Evolutionary conservation across 2,888 invertebrate species (phyloP).

Genomic region (Alviniconcha strummeri): DNA sequence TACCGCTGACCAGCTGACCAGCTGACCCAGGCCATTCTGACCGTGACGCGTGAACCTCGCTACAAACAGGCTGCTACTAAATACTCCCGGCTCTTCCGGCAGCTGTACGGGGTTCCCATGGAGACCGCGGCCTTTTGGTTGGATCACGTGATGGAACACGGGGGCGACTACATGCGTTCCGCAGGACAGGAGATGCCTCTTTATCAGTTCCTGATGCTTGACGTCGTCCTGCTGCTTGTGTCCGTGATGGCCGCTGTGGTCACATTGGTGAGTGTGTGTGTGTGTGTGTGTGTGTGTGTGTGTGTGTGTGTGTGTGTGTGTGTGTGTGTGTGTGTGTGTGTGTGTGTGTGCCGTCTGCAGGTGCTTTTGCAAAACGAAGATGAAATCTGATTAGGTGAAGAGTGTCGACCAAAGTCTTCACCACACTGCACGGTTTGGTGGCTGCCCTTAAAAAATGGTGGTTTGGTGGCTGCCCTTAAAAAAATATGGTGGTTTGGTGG

Average conservation of each 20-base stretch:
- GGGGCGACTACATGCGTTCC: slow-evolving; percentile 47
- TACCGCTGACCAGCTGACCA: neutral
- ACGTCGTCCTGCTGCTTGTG: slow-evolving; percentile 35
- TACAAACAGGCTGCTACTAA: slow-evolving; percentile 29
- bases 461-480: too few relatives aligned
- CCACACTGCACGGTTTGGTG: neutral
- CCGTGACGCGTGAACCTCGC: neutral
- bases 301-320: neutral
- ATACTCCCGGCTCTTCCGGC: slow-evolving; percentile 24
- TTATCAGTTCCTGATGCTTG: slow-evolving; percentile 50
- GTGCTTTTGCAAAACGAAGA: too few relatives aligned
- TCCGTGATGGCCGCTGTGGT: neutral
- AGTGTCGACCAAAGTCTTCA: neutral
- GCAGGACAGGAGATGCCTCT: slow-evolving; percentile 44
- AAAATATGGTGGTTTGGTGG: neutral
- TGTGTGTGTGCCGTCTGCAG: neutral
- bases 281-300: neutral
- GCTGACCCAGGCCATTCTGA: slow-evolving; percentile 6
- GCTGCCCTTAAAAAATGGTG: neutral
- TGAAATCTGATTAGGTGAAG: too few relatives aligned
- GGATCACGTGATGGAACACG: slow-evolving; percentile 55
- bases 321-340: neutral
- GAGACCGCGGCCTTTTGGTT: slow-evolving; percentile 54
- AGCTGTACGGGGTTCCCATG: slow-evolving; percentile 18
- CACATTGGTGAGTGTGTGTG: neutral